These are phyloP conservation scores for Sphaerophoria rueppellii DNA, from an alignment of 2,888 invertebrate genomes.

Conservation along the genomic window DNA sequence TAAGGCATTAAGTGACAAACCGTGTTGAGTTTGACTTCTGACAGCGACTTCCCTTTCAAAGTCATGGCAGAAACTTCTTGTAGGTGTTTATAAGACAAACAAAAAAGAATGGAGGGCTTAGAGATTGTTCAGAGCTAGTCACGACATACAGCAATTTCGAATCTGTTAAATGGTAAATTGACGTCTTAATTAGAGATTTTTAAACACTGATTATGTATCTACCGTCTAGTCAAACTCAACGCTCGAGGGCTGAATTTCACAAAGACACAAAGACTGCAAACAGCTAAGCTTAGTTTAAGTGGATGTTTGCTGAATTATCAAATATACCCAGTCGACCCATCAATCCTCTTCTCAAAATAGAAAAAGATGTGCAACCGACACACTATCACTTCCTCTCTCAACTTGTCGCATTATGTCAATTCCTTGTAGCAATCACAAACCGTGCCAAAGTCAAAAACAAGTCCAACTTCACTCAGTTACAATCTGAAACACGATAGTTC, in stretches of 20 bases:
- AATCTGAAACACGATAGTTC: constrained; percentile 4
- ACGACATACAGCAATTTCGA: constrained; percentile 50
- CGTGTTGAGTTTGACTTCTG: constrained; percentile 16
- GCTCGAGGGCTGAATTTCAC: not conserved
- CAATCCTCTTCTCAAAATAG: too few species aligned
- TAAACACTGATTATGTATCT: constrained; percentile 27
- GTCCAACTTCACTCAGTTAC: constrained; percentile 21
- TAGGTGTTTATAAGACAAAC: not conserved
- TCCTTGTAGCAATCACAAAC: constrained; percentile 17
- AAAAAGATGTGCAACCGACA: not conserved
- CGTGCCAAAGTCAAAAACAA: constrained; percentile 33
- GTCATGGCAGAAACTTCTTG: not conserved
- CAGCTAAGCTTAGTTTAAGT: too few species aligned
- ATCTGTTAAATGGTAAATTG: constrained; percentile 57
- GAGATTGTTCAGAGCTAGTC: constrained; percentile 32
- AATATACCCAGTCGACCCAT: too few species aligned
- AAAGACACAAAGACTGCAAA: not conserved
- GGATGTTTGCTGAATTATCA: too few species aligned
- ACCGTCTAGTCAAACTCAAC: not conserved
- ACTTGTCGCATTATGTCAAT: constrained; percentile 51
- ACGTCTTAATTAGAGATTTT: constrained; percentile 67
- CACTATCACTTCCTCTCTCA: constrained; percentile 14
- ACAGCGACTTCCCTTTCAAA: constrained; percentile 36
- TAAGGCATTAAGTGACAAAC: constrained; percentile 51
- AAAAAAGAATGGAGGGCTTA: not conserved